Base-by-base conservation (phyloP, 2,797 vertebrate species). In the Danio kyathit region DNA sequence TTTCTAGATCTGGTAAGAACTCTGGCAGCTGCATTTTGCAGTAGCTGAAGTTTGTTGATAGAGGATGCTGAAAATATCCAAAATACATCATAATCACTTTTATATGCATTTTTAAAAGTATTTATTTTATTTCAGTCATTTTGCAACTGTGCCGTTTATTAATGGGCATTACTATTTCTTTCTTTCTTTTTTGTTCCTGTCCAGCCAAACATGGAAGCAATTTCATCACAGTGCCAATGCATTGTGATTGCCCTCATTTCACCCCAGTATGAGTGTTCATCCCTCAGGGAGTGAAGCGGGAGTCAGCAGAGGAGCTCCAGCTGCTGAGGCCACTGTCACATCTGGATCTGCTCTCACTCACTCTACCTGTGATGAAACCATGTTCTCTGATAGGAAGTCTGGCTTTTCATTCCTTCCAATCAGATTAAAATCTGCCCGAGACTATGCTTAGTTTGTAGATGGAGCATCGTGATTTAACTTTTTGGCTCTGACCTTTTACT, bases 241-340 rank as follows among this genome's bases (percentile, higher is more conserved):
- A 59, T 46, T 49, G 74, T 52, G 80, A 83, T 80, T 85, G 76
- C 75, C 73, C 86, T 80, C 13, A 64, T 84, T 80, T 87, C 56
- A 82, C 76, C 77, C 59, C 49, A 65, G 66, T 48, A 66, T 73
- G 61, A 76, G 66, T 65, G 43, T 70, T 59, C 51, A 72, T 70
- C 46, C 66, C 59, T 84, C 38, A 29, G 74, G 57, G 80, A 80
- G 41, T 61, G 40, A 65, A 69, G 66, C 41, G 54, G 70, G 61
- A 73, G 73, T 41, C 41, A 63, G 21, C 19, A 71, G 13, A 67
- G 70, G 59, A 82, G 19, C 41, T 49, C 63, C 44, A 76, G 64
- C 76, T 79, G 71, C 76, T 56, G 64, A 60, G 16, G 59, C 44
- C 61, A 73, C 17, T 80, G 48, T 85, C 70, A 78, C 80, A 77